phyloP scores from a whole-genome alignment of 1,140 invertebrate genomes.

The Macrocentrus cingulum region DNA sequence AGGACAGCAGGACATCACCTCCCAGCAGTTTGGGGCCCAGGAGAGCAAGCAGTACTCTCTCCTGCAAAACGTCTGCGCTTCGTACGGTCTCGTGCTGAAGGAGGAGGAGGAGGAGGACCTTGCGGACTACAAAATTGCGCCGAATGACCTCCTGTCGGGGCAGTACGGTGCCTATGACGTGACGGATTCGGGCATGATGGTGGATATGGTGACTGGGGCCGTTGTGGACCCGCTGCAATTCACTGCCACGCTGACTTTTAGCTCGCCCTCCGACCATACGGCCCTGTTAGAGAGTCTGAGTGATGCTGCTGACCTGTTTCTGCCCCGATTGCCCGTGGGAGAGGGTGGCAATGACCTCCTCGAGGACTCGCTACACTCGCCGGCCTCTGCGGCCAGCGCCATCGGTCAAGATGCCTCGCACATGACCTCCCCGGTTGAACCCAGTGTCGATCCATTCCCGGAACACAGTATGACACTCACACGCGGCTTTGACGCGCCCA shows the following conservation, averaged over 20 bases:
- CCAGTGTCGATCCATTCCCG: constrained; percentile 69
- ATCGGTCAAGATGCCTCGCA: constrained; percentile 62
- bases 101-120: constrained; percentile 73
- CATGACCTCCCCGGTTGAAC: constrained; percentile 67
- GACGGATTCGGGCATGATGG: constrained; percentile 75
- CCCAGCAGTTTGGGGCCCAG: constrained; percentile 56
- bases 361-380: constrained; percentile 59
- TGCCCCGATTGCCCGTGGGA: constrained; percentile 67
- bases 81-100: constrained; percentile 75
- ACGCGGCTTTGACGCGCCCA: constrained; percentile 54
- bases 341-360: constrained; percentile 64
- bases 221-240: constrained; percentile 80
- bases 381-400: constrained; percentile 54
- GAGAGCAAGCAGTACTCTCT: constrained; percentile 75
- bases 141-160: constrained; percentile 61
- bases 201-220: constrained; percentile 72
- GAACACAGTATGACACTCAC: constrained; percentile 63
- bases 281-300: constrained; percentile 70
- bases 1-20: constrained; percentile 61
- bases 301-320: constrained; percentile 75
- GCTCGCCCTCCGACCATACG: constrained; percentile 71
- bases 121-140: constrained; percentile 71
- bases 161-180: constrained; percentile 71
- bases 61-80: constrained; percentile 73
- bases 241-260: constrained; percentile 77